Conservation (phyloP, 2,888 invertebrate genomes). For the Parapristionchus giblindavisi region DNA sequence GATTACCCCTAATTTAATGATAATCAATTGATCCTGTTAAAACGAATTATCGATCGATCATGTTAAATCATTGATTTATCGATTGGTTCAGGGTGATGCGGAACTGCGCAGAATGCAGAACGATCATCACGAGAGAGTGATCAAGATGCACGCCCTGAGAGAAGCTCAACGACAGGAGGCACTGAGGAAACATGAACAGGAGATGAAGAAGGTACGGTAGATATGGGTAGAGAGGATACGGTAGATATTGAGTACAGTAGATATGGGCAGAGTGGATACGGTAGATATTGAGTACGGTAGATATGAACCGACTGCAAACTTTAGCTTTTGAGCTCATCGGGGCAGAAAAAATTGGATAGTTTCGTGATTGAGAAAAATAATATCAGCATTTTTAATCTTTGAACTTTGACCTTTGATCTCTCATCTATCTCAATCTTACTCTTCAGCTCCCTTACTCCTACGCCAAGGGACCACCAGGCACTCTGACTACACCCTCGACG, state of each 20-base stretch:
- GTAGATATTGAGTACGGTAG: background rate
- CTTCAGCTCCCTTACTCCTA: too few relatives aligned
- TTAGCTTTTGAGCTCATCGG: background rate
- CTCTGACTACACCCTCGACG: too few relatives aligned
- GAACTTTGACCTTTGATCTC: too few relatives aligned
- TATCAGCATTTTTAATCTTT: too few relatives aligned
- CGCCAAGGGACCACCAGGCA: too few relatives aligned
- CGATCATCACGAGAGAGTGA: constrained; percentile 18
- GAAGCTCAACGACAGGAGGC: background rate
- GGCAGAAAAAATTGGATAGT: too few relatives aligned
- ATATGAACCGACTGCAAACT: background rate
- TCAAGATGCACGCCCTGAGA: background rate
- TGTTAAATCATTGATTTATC: background rate
- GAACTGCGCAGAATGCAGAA: background rate
- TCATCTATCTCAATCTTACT: too few relatives aligned
- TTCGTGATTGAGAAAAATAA: too few relatives aligned
- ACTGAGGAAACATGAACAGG: background rate
- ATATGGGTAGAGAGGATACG: background rate
- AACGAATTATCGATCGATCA: too few relatives aligned
- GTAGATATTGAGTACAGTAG: background rate
- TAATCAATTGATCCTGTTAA: too few relatives aligned
- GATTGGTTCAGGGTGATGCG: background rate
- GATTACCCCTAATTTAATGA: too few relatives aligned
- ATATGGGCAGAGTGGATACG: background rate
- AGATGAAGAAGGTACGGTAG: background rate